A percentile compares a stretch with the other conserved stretches of the same genome.
Evolutionary conservation across 2,888 invertebrate genomes (phyloP).

Genomic region (Orthonychiurus folsomi): DNA sequence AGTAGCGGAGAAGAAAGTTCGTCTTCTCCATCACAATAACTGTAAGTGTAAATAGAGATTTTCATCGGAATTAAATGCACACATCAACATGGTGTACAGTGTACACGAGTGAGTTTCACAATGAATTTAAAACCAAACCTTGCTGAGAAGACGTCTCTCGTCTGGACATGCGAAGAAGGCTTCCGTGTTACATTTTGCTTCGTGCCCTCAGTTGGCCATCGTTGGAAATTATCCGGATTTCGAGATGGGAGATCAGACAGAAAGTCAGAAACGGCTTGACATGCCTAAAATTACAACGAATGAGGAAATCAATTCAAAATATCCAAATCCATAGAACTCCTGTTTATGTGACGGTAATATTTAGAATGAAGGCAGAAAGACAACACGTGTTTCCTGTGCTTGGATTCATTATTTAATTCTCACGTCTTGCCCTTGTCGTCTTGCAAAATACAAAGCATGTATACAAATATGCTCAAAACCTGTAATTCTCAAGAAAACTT

Average conservation of each 20-base stretch:
- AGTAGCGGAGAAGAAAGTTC: conserved; percentile 81
- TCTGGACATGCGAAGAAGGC: conserved; percentile 84
- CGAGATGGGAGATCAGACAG: conserved; percentile 83
- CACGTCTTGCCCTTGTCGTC: too few species aligned
- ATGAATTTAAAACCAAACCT: conserved; percentile 51
- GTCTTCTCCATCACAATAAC: conserved; percentile 94
- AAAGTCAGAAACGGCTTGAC: conserved; percentile 57
- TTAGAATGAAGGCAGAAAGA: too few species aligned
- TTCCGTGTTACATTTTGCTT: conserved; percentile 72
- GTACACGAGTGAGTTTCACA: neutral
- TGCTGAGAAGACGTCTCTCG: conserved; percentile 88
- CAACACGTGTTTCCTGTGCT: too few species aligned
- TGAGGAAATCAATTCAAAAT: neutral
- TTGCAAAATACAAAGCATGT: too few species aligned
- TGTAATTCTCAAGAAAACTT: too few species aligned
- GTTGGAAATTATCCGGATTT: conserved; percentile 81
- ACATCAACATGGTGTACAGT: too few species aligned
- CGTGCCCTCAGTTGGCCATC: conserved; percentile 77
- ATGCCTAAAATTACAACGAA: too few species aligned
- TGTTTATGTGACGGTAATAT: too few species aligned
- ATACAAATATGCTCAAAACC: too few species aligned
- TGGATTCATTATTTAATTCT: too few species aligned
- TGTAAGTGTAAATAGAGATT: conserved; percentile 47
- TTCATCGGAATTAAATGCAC: too few species aligned
- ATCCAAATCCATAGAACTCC: too few species aligned